Percentiles rank a stretch among this genome's conserved stretches.
Evolutionary conservation across 2,113 vertebrate species (phyloP).

Genomic region (Mesembrinibis cayennensis): DNA sequence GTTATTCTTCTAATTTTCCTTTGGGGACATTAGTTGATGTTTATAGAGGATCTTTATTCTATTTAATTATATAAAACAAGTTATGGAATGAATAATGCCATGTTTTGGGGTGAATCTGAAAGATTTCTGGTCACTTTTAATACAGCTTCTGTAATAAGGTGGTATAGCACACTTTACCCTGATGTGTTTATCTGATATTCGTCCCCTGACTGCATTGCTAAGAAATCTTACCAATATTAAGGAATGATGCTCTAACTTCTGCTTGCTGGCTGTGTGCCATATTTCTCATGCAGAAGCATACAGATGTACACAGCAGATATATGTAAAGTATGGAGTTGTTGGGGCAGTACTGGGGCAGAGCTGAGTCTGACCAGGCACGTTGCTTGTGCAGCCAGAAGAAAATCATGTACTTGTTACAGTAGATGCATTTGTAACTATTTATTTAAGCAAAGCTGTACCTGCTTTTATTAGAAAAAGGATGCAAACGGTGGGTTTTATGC

Average conservation of each 20-base stretch:
- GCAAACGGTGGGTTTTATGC: not conserved
- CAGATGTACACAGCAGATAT: no score
- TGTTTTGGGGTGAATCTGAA: constrained; percentile 50
- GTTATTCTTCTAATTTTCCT: not conserved
- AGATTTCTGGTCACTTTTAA: constrained; percentile 47
- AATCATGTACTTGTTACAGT: not conserved
- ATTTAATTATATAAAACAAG: constrained; percentile 53
- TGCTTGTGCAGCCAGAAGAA: not conserved
- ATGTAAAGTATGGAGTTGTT: rapidly evolving
- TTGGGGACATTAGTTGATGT: not conserved
- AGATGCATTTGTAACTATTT: not conserved
- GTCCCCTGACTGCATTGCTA: not conserved
- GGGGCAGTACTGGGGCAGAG: not conserved
- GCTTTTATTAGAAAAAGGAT: not conserved
- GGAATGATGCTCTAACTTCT: not conserved
- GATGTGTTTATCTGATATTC: constrained; percentile 7
- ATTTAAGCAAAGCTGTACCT: constrained; percentile 11
- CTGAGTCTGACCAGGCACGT: not conserved
- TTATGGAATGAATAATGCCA: constrained; percentile 33
- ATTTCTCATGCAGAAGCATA: not conserved
- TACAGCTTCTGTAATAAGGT: constrained; percentile 46
- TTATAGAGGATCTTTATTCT: constrained; percentile 46
- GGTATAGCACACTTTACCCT: not conserved
- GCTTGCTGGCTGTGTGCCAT: not conserved
- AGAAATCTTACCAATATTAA: not conserved